A percentile compares a stretch with the other conserved stretches of the same genome.
Evolutionary conservation across 2,113 vertebrate genomes (phyloP).

Genomic region (Hypomesus transpacificus): DNA sequence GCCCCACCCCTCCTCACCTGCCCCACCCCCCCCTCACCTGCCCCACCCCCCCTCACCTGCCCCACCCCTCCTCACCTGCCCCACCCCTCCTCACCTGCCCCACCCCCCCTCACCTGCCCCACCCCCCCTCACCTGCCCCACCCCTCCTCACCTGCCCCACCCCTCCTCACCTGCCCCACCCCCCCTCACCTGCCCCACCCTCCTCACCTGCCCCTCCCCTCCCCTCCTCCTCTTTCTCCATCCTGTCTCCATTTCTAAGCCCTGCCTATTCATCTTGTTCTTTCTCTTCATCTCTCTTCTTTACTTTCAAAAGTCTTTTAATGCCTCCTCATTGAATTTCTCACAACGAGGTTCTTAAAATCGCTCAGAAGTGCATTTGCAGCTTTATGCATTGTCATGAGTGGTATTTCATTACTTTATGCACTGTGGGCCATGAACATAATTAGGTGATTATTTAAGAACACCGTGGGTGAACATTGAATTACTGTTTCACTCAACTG

Average conservation of each 20-base stretch:
- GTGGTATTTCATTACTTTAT: too few species aligned
- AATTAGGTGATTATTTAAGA: too few species aligned
- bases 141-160: background rate
- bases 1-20: background rate
- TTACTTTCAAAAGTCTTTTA: background rate
- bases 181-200: background rate
- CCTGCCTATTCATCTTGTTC: background rate
- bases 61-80: background rate
- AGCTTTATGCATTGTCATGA: too few species aligned
- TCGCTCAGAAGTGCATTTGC: too few species aligned
- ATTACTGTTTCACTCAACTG: too few species aligned
- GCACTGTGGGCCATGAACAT: too few species aligned
- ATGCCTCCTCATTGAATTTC: background rate
- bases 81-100: background rate
- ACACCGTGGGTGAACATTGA: too few species aligned
- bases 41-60: background rate
- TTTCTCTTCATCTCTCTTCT: background rate
- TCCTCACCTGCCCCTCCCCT: too few species aligned
- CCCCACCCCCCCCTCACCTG: too few species aligned
- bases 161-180: background rate
- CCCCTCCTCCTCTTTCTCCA: background rate
- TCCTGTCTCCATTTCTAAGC: background rate
- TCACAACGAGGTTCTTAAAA: too few species aligned
- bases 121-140: background rate
- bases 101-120: slow-evolving; percentile 1